Base-by-base conservation (phyloP, 2,797 vertebrate genomes). In the Enteromius viviparus region DNA sequence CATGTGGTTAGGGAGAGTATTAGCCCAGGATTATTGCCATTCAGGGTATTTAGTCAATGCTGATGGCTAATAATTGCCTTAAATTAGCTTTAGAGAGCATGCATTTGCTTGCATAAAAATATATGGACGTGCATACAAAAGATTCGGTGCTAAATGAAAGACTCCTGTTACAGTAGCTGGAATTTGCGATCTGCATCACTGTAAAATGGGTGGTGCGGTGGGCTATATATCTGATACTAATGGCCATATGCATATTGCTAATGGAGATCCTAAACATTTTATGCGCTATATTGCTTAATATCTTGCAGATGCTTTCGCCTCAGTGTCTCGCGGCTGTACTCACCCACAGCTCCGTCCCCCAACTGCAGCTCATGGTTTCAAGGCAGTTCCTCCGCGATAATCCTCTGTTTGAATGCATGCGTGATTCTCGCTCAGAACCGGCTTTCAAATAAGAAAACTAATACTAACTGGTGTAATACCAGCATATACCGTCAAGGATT, bases 301-400 rank as follows among this genome's bases (percentile, higher is more conserved):
- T 62, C 34, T 47, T 34, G n/a, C n/a, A 55, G 65, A 76, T 72
- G 55, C 55, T 17, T 68, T 40, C 23, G 55, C 34, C 40, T 37
- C 12, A 17, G 47, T 58, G 40, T 11, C 42, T 69, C 47, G 23
- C 55, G 32, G 40, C 10, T 21, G 66, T 83, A 92, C 94, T 6
- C 91, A 95, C 94, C 94, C 94, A 95, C 87, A 95, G 92, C 86
- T 94, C 94, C 82, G 93, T 93, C 23, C 94, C 94, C 94, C 94
- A 95, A 89, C 92, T 94, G 80, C 91, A 91, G 89, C 87, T 94
- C 94, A 94, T 93, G 87, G 87, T 86, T 62, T 89, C 87, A 17
- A 76, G 84, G 85, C 89, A 81, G 80, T 87, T 89, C 74, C 84
- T 85, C 84, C 88, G 80, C 72, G 80, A 82, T 88, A 87, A 86